These are phyloP conservation scores for Columba livia DNA, from an alignment of 2,113 vertebrate species.

Conservation along the genomic window DNA sequence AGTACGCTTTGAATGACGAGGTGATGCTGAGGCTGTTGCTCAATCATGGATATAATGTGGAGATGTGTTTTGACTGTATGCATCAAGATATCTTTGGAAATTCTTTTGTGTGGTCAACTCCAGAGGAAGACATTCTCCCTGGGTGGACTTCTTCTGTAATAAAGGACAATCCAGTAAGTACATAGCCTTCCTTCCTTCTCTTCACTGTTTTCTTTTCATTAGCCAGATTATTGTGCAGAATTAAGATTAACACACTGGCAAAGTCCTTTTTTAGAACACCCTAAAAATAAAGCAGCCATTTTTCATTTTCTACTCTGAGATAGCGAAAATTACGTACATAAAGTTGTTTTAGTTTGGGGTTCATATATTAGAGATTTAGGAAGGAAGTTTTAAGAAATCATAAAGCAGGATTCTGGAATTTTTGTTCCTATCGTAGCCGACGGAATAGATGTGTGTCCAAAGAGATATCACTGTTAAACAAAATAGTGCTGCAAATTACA, in stretches of 20 bases:
- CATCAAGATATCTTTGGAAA: slow-evolving; percentile 77
- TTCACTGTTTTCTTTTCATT: not conserved
- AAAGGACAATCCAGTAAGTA: slow-evolving; percentile 77
- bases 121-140: slow-evolving; percentile 64
- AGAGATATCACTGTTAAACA: not conserved
- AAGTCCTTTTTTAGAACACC: not conserved
- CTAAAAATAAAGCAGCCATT: not conserved
- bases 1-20: slow-evolving; percentile 88
- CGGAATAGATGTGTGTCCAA: not conserved
- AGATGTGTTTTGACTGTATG: slow-evolving; percentile 86
- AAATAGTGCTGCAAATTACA: not conserved
- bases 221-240: not conserved
- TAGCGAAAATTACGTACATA: not conserved
- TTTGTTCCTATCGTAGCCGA: not conserved
- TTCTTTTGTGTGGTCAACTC: slow-evolving; percentile 72
- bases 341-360: not conserved
- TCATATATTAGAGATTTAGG: not conserved
- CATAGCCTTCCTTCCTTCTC: not conserved
- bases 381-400: not conserved
- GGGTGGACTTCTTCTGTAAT: slow-evolving; percentile 73
- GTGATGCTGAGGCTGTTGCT: slow-evolving; percentile 88
- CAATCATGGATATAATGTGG: slow-evolving; percentile 83
- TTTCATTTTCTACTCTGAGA: not conserved
- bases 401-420: not conserved
- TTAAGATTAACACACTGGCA: not conserved